Evolutionary conservation across 2,888 invertebrate species (phyloP).

Genomic region (Tuta absoluta): DNA sequence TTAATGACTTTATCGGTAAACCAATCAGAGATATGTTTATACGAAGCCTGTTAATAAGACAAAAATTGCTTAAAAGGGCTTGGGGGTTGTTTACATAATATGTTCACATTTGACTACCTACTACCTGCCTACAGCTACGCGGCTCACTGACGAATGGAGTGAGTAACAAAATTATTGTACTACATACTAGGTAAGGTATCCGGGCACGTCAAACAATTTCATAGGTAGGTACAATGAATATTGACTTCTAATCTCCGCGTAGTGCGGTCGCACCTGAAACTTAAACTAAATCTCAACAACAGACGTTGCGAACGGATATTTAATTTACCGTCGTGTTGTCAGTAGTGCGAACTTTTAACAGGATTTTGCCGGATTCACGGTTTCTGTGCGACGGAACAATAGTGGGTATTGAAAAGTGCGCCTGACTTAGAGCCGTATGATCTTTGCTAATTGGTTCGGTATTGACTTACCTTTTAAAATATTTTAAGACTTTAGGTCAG

Average conservation of each 20-base stretch:
- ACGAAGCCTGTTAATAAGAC: background rate
- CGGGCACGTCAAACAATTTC: no score
- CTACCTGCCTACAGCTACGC: background rate
- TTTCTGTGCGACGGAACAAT: background rate
- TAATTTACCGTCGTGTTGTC: background rate
- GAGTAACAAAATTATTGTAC: background rate
- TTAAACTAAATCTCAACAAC: no score
- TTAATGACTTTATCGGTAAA: background rate
- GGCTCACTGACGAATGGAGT: background rate
- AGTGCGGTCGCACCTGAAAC: no score
- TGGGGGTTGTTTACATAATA: conserved; percentile 2
- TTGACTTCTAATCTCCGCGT: no score
- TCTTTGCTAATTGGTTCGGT: background rate
- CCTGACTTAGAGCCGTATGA: background rate
- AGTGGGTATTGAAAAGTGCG: background rate
- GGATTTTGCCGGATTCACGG: background rate
- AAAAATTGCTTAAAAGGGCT: background rate
- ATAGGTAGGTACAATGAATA: no score
- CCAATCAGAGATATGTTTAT: background rate
- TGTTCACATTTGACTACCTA: background rate
- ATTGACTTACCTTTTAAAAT: no score
- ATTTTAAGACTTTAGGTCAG: no score
- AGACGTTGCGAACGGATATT: conserved; percentile 2
- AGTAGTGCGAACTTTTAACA: background rate
- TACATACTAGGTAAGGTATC: no score